Conservation (phyloP, 2,888 invertebrate species). For the Galerucella calmariensis region DNA sequence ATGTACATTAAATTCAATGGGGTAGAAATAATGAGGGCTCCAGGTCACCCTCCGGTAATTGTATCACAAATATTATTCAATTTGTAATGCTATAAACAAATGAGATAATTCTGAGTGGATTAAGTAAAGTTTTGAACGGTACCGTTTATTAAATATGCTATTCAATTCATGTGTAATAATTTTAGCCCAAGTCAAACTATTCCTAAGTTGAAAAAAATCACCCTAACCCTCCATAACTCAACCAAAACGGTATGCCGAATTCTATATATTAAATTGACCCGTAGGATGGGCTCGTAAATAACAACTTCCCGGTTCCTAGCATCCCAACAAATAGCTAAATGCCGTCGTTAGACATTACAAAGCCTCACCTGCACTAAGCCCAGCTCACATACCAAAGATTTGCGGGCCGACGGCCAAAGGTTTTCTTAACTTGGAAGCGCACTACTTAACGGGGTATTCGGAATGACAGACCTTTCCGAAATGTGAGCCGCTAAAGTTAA, state of each 20-base stretch:
- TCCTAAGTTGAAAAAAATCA: background rate
- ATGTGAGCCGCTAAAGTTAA: too few species aligned
- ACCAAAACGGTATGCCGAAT: background rate
- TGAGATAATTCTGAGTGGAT: too few species aligned
- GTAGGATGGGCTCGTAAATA: background rate
- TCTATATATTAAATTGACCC: conserved; percentile 8
- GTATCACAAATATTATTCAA: too few species aligned
- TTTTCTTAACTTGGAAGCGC: background rate
- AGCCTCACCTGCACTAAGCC: conserved; percentile 4
- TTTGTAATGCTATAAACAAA: too few species aligned
- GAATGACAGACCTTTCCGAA: background rate
- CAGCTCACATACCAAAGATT: background rate
- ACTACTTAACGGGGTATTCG: background rate
- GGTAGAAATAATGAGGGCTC: too few species aligned
- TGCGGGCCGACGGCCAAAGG: background rate
- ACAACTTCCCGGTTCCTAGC: conserved; percentile 2
- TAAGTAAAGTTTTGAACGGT: too few species aligned
- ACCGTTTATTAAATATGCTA: too few species aligned
- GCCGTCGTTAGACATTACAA: conserved; percentile 11
- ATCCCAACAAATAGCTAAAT: conserved; percentile 16
- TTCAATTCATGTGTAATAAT: background rate
- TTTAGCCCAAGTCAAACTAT: background rate
- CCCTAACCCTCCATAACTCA: background rate
- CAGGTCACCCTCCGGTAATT: too few species aligned
- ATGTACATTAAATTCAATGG: too few species aligned